Percentiles rank a stretch among this genome's conserved stretches.
Evolutionary conservation across 2,113 vertebrate genomes (phyloP).

Genomic region (Hemiscyllium ocellatum): DNA sequence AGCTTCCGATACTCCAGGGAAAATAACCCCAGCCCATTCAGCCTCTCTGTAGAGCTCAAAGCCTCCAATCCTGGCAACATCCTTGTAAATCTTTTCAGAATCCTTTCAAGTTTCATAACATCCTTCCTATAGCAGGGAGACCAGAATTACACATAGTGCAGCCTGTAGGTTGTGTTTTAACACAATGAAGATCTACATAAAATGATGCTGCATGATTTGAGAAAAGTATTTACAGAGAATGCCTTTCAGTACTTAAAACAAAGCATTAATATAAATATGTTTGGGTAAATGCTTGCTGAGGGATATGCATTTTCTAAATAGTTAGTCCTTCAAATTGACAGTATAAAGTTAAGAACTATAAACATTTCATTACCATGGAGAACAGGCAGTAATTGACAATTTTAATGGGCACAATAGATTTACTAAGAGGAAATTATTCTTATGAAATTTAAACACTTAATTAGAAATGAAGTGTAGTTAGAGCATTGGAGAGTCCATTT

Average conservation of each 20-base stretch:
- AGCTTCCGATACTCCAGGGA: no score
- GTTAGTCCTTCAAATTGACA: background rate
- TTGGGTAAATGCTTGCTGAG: background rate
- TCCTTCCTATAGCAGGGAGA: no score
- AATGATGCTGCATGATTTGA: background rate
- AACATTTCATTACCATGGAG: background rate
- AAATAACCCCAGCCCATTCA: no score
- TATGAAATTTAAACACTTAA: background rate
- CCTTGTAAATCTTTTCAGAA: no score
- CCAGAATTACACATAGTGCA: background rate
- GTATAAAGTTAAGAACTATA: background rate
- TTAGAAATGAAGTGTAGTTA: background rate
- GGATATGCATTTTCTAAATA: background rate
- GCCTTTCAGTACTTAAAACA: background rate
- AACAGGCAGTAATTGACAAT: background rate
- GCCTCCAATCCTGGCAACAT: no score
- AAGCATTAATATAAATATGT: background rate
- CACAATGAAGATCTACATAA: background rate
- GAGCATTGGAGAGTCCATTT: background rate
- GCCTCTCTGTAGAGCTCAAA: no score
- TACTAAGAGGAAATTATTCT: background rate
- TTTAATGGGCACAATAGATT: background rate
- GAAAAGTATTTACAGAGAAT: background rate
- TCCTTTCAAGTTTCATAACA: no score
- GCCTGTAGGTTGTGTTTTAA: background rate